Evolutionary conservation across 2,113 vertebrate species (phyloP).

Genomic region (Salvelinus sp.): DNA sequence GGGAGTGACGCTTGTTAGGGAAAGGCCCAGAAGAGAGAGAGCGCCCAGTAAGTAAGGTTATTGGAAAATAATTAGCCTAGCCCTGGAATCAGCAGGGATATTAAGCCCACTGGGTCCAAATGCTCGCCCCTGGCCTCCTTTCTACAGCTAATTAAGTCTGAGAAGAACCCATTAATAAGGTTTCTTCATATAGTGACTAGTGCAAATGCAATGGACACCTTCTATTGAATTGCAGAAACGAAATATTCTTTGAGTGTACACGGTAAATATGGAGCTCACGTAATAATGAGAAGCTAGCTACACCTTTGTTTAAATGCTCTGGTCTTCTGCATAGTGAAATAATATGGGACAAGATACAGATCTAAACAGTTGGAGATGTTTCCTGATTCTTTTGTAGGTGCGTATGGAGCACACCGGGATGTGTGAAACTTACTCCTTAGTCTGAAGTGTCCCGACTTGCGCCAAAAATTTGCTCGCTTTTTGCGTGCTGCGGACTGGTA

Average conservation of each 20-base stretch:
- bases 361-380: no score
- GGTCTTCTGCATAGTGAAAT: no score
- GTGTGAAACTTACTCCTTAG: no score
- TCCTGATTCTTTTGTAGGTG: no score
- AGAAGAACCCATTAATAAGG: constrained; percentile 71
- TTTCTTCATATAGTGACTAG: constrained; percentile 47
- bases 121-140: constrained; percentile 69
- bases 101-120: constrained; percentile 68
- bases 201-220: not conserved
- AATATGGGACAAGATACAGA: no score
- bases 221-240: not conserved
- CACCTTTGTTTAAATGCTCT: no score
- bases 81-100: constrained; percentile 70
- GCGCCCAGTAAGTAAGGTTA: constrained; percentile 74
- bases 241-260: not conserved
- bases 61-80: constrained; percentile 76
- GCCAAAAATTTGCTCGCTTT: no score
- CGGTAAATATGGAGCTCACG: no score
- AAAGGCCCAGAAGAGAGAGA: constrained; percentile 67
- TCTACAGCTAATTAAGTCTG: constrained; percentile 76
- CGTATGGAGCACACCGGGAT: no score
- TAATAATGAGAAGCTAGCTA: no score
- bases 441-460: no score
- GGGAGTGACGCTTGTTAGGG: constrained; percentile 68
- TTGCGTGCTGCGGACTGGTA: no score